phyloP scores from a whole-genome alignment of 2,797 vertebrate genomes.

The Liparis tanakae region DNA sequence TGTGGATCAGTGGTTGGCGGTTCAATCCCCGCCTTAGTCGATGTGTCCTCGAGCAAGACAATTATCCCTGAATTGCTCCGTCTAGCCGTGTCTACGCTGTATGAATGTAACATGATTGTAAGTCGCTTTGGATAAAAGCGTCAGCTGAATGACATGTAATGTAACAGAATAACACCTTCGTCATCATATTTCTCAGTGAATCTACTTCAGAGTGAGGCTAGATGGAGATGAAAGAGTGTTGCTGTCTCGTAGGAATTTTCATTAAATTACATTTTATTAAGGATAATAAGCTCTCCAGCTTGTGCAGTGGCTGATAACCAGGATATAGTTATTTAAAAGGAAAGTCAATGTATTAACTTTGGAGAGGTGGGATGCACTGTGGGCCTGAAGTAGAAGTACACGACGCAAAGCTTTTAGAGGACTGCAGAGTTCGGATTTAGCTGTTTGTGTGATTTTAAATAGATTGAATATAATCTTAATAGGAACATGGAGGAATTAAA shows the following conservation, averaged over 20 bases:
- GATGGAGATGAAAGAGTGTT: slow-evolving; percentile 37
- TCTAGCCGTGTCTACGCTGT: too few relatives aligned
- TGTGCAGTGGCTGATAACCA: slow-evolving; percentile 22
- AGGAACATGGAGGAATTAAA: slow-evolving; percentile 10
- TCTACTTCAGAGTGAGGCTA: slow-evolving; percentile 2
- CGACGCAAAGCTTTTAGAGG: slow-evolving; percentile 8
- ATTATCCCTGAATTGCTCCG: too few relatives aligned
- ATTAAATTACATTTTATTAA: slow-evolving; percentile 23
- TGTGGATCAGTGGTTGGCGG: too few relatives aligned
- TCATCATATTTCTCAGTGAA: slow-evolving; percentile 11
- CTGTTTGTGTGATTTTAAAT: slow-evolving; percentile 30
- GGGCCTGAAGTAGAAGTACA: not conserved
- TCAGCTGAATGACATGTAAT: too few relatives aligned
- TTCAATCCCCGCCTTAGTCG: too few relatives aligned
- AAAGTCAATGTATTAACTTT: slow-evolving; percentile 22
- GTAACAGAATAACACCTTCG: not conserved
- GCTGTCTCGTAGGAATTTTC: slow-evolving; percentile 20
- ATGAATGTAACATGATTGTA: too few relatives aligned
- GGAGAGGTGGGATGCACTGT: not conserved
- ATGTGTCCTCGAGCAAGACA: too few relatives aligned
- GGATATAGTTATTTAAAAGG: slow-evolving; percentile 12
- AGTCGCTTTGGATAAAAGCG: too few relatives aligned
- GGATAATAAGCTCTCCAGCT: slow-evolving; percentile 19
- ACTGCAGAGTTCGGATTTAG: not conserved
- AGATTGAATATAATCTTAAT: slow-evolving; percentile 31